Base-by-base conservation (phyloP, 2,888 invertebrate genomes). In the Hyposoter didymator region DNA sequence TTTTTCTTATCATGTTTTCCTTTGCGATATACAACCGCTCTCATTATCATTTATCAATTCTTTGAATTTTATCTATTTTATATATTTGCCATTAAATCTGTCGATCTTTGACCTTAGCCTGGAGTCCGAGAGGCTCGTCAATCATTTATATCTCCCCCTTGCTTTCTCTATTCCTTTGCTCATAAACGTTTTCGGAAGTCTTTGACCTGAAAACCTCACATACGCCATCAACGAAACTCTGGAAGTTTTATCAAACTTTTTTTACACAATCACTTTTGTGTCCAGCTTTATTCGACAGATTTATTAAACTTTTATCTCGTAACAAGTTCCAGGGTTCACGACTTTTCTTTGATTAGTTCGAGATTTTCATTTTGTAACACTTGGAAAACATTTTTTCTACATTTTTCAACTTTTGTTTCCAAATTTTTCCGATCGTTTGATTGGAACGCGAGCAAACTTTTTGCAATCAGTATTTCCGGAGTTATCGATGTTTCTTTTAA, bases 71-170 rank as follows among this genome's bases (percentile, higher is more conserved):
- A 72, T 72, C 64, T 80, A 67, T 59, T 22, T 66, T 22, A 52
- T 35, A n/a, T 64, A 22, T 80, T 19, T 39, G 39, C 64, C 43
- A 76, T 78, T 74, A 12, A 28, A 43, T 45, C 28, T 35, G 12
- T 74, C 39, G 35, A 69, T 69, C 74, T 82, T 67, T 43, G 73
- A 39, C 28, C 49, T 39, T 47, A 32, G 55, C 45, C 49, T 14
- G 10, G 55, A 85, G 72, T 43, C 17, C 49, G 12, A 75, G 47
- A 55, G 32, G 28, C 62, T 62, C 59, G 39, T 28, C n/a, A 10
- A 47, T 62, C 39, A 43, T 17, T 47, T 28, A 19, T 59, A 12
- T 47, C 39, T 39, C n/a, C 19, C 49, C 17, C 47, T 47, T 12
- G 47, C 10, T 67, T 35, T 45, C 19, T 2, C 6, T 45, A 32